Percentiles rank a stretch among this genome's conserved stretches.
Conservation (phyloP, 92 coral and sea anemone genomes). For the Zoanthus sociatus region DNA sequence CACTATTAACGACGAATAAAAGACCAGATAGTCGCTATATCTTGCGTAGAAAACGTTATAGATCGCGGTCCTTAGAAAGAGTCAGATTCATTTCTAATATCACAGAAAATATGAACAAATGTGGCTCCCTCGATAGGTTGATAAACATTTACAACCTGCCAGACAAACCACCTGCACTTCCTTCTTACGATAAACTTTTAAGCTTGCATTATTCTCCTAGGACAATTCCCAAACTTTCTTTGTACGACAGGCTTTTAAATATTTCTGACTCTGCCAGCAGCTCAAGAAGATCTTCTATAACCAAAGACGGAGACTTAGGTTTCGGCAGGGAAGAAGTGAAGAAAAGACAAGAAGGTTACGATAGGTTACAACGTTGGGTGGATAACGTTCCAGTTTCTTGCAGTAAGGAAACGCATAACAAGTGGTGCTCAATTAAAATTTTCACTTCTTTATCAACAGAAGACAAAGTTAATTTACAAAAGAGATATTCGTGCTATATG, state of each 20-base stretch:
- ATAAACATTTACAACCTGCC: conserved; percentile 29
- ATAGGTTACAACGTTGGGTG: conserved; percentile 6
- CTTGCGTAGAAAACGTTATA: not conserved
- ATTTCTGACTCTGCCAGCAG: not conserved
- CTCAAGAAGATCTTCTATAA: not conserved
- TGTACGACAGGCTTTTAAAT: conserved; percentile 15
- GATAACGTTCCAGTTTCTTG: not conserved
- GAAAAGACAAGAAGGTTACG: not conserved
- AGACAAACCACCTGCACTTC: conserved; percentile 31
- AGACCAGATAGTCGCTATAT: not conserved
- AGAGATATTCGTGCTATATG: not conserved
- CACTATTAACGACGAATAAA: not conserved
- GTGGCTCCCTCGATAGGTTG: conserved; percentile 12
- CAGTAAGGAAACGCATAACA: not conserved
- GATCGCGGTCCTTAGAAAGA: conserved; percentile 4
- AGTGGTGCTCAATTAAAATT: not conserved
- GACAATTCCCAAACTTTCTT: conserved; percentile 5
- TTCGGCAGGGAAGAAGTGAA: not conserved
- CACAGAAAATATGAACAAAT: not conserved
- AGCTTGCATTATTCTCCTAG: conserved; percentile 6
- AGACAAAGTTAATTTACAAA: not conserved
- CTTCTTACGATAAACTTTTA: conserved; percentile 36
- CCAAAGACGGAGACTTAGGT: not conserved
- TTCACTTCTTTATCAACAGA: not conserved
- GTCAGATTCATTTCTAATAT: not conserved